Evolutionary conservation across 2,888 invertebrate species (phyloP).

Genomic region (Hypsopygia costalis): DNA sequence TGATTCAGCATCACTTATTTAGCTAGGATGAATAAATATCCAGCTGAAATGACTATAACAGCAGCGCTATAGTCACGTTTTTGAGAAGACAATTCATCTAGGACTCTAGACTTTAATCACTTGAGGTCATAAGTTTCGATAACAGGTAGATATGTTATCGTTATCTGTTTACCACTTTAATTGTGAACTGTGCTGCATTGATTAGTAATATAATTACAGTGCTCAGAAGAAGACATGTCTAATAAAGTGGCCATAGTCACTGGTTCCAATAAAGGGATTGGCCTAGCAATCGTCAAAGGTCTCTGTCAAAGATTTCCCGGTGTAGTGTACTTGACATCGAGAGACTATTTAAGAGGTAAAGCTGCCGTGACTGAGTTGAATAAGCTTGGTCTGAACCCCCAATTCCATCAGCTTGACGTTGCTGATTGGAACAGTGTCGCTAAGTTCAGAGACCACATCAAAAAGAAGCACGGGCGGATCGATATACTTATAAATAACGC

Average conservation of each 20-base stretch:
- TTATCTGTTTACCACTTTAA: too few relatives aligned
- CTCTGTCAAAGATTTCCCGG: constrained; percentile 82
- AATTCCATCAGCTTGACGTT: constrained; percentile 85
- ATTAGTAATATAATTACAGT: too few relatives aligned
- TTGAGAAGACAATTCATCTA: too few relatives aligned
- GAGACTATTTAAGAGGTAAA: constrained; percentile 74
- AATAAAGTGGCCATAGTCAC: constrained; percentile 59
- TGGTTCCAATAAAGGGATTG: constrained; percentile 83
- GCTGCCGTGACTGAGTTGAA: constrained; percentile 70
- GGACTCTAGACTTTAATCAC: too few relatives aligned
- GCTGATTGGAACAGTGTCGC: constrained; percentile 76
- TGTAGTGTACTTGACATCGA: constrained; percentile 83
- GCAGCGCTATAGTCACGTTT: too few relatives aligned
- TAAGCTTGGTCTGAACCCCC: constrained; percentile 58
- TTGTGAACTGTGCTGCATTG: too few relatives aligned
- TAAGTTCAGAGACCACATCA: constrained; percentile 77
- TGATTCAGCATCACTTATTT: too few relatives aligned
- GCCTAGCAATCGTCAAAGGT: constrained; percentile 79
- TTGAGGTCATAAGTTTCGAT: too few relatives aligned
- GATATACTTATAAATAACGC: constrained; percentile 88
- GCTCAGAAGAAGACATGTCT: constrained; percentile 17
- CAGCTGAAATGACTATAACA: too few relatives aligned
- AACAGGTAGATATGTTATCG: too few relatives aligned
- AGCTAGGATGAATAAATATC: too few relatives aligned
- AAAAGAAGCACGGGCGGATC: constrained; percentile 82